Evolutionary conservation across 2,797 vertebrate species (phyloP), one percentile per base, ranked within the genome.

Genomic region (Loris lydekkerianus): DNA sequence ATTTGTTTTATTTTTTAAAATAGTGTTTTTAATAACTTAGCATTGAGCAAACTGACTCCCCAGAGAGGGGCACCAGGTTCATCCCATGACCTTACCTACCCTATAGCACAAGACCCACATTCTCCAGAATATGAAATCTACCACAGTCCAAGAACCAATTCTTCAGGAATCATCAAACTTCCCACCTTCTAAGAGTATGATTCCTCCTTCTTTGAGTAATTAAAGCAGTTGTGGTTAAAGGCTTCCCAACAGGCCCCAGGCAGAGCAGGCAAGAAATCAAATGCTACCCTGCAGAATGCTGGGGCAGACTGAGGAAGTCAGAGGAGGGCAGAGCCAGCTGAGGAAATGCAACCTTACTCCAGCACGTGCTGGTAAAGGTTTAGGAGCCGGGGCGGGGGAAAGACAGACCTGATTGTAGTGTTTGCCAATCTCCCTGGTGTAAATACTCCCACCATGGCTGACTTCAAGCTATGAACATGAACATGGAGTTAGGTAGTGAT

Each of bases 331-430:
- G 60, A 25, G 34, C 34, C 40, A 15, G 13, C 4, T 0, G 3
- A 25, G 23, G 86, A 70, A 58, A 40, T 0, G 2, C 0, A 23
- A 25, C 6, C n/a, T 69, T 61, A 85, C 78, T 53, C 58, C 56
- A 27, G 34, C 10, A 80, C n/a, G 46, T 8, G 31, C 89, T 37
- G 10, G 18, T 76, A 11, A 67, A 43, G 17, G n/a, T 77, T 87
- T 43, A 43, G 17, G 53, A 29, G 18, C 46, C 17, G 0, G 1
- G 7, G 5, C 61, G 0, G 0, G 6, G 6, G 18, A 3, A 13
- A 11, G 69, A 46, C 7, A 25, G 25, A 5, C 49, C 23, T n/a
- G 31, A 37, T 8, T 3, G 25, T 5, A 37, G 27, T 25, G 21
- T 65, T 40, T 70, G 75, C 85, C 73, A 46, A 1, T 73, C 67